Conservation (phyloP, 2,797 vertebrate species). For the Gambelia wislizenii region DNA sequence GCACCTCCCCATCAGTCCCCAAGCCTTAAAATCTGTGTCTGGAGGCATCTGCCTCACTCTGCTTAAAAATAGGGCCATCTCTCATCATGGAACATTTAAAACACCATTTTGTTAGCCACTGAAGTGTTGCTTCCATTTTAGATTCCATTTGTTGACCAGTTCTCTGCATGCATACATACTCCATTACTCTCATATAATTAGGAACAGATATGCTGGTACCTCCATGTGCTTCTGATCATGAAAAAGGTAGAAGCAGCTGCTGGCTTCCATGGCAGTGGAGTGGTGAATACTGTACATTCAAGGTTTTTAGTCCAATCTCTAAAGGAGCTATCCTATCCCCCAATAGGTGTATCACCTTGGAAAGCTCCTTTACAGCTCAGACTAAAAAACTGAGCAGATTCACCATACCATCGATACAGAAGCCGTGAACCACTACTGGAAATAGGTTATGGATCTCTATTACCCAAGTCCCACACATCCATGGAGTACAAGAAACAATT, state of each 20-base stretch:
- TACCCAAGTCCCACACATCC: not conserved
- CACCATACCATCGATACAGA: too few relatives aligned
- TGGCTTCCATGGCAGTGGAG: too few relatives aligned
- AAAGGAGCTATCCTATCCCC: too few relatives aligned
- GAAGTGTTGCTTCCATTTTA: not conserved
- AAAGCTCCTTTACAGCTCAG: not conserved
- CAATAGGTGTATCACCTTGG: not conserved
- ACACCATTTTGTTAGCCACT: not conserved
- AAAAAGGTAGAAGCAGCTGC: too few relatives aligned
- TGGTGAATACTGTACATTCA: too few relatives aligned
- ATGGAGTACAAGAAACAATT: not conserved
- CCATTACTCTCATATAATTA: not conserved
- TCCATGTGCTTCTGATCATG: too few relatives aligned
- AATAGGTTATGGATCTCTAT: not conserved
- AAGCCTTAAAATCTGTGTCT: too few relatives aligned
- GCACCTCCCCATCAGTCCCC: too few relatives aligned
- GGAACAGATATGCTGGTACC: not conserved
- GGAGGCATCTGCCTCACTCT: too few relatives aligned
- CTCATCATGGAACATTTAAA: not conserved
- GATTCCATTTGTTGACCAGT: not conserved
- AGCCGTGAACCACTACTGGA: not conserved
- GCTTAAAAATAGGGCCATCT: too few relatives aligned
- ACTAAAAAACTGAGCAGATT: too few relatives aligned
- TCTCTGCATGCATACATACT: not conserved
- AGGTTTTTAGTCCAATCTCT: too few relatives aligned